A percentile compares a stretch with the other conserved stretches of the same genome.
These are phyloP conservation scores for Dendrolimus pini DNA, from an alignment of 2,888 invertebrate genomes.

Conservation along the genomic window DNA sequence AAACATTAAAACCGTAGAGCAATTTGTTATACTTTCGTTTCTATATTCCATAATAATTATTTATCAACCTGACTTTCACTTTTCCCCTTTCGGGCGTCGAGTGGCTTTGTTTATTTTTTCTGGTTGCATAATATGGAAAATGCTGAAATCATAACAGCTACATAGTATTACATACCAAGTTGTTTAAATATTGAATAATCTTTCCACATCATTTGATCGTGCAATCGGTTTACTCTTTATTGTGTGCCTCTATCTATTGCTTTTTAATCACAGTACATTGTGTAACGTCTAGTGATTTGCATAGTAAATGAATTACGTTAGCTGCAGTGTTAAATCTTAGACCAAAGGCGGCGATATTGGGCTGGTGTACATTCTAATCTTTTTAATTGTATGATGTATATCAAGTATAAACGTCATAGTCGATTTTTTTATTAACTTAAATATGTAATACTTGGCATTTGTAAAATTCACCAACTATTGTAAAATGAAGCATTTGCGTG, in stretches of 20 bases:
- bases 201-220: neutral
- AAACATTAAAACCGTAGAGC: slow-evolving; percentile 35
- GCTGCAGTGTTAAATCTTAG: neutral
- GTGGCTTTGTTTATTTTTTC: slow-evolving; percentile 7
- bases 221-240: neutral
- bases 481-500: no score
- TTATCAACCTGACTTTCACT: slow-evolving; percentile 52
- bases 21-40: slow-evolving; percentile 55
- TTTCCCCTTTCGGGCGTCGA: slow-evolving; percentile 32
- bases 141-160: neutral
- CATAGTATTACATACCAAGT: neutral
- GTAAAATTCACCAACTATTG: no score
- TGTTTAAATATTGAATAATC: neutral
- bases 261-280: neutral
- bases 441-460: no score
- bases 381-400: no score
- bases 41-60: slow-evolving; percentile 49
- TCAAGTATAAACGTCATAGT: no score
- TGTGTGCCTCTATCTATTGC: neutral
- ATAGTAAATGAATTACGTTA: neutral
- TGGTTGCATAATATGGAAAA: slow-evolving; percentile 25
- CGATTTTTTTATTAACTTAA: no score
- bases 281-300: neutral
- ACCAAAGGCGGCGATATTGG: neutral
- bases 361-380: no score